Evolutionary conservation across 2,113 vertebrate genomes (phyloP).

Genomic region (Nothoprocta pentlandii): DNA sequence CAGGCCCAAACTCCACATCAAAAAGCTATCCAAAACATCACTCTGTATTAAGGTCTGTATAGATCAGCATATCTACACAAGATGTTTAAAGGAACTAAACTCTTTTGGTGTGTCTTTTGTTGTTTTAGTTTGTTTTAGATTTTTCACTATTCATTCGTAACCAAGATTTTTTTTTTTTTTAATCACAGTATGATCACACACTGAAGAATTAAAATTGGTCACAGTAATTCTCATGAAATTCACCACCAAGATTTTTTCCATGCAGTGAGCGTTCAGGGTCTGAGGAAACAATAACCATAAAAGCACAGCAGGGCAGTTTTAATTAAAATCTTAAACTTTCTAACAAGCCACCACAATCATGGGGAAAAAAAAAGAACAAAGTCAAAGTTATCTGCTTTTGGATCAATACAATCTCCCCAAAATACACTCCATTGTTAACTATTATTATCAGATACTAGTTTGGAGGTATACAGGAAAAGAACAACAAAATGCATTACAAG

Average conservation of each 20-base stretch:
- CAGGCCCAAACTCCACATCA: neutral
- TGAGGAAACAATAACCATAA: neutral
- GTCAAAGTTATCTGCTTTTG: neutral
- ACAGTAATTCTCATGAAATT: neutral
- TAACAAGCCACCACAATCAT: neutral
- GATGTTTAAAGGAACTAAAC: fast-evolving
- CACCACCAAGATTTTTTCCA: neutral
- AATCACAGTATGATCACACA: neutral
- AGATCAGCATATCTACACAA: neutral
- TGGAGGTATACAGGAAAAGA: too few relatives aligned
- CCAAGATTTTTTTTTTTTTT: neutral
- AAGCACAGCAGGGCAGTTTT: neutral
- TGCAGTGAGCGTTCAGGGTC: neutral
- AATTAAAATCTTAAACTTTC: neutral
- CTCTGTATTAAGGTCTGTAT: neutral
- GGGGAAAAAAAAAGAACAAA: neutral
- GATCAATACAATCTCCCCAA: neutral
- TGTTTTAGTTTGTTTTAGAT: neutral
- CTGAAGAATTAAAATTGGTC: neutral
- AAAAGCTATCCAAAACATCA: neutral
- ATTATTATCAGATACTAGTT: too few relatives aligned
- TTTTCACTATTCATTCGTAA: neutral
- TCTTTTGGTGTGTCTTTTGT: neutral
- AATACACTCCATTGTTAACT: neutral
- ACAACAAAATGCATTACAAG: neutral